A percentile compares a stretch with the other conserved stretches of the same genome.
phyloP scores from a whole-genome alignment of 2,797 vertebrate genomes.

The Clarias platycephalus region DNA sequence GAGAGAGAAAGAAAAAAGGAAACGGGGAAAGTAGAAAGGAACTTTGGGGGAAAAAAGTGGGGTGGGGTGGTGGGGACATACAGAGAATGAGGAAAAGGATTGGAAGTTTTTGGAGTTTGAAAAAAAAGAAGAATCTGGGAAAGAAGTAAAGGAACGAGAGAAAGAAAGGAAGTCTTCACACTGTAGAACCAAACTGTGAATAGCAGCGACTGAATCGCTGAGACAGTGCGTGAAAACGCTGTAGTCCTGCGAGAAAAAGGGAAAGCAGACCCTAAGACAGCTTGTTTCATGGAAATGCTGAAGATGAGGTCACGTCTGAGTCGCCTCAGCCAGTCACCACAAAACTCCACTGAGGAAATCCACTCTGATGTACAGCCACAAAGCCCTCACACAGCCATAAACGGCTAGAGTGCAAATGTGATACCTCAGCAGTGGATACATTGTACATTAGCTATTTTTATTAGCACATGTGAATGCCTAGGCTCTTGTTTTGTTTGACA shows the following conservation, averaged over 20 bases:
- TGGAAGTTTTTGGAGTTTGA: slow-evolving; percentile 44
- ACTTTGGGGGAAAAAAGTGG: slow-evolving; percentile 28
- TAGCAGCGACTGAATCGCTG: slow-evolving; percentile 32
- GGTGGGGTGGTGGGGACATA: background rate
- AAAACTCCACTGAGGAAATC: slow-evolving; percentile 16
- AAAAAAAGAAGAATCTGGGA: slow-evolving; percentile 37
- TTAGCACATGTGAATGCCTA: background rate
- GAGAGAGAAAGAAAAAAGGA: slow-evolving; percentile 42
- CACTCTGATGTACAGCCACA: slow-evolving; percentile 2
- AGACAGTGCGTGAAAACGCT: slow-evolving; percentile 24
- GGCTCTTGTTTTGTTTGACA: background rate
- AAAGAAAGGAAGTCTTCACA: slow-evolving; percentile 51
- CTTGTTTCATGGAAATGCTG: slow-evolving; percentile 22
- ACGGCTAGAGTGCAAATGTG: background rate
- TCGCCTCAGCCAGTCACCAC: background rate
- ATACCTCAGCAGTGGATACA: background rate
- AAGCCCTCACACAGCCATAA: slow-evolving; percentile 10
- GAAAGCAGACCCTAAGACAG: background rate
- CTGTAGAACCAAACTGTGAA: slow-evolving; percentile 45
- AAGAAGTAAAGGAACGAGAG: slow-evolving; percentile 34
- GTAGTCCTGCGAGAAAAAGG: slow-evolving; percentile 11
- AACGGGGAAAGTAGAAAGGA: slow-evolving; percentile 47
- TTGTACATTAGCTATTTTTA: background rate
- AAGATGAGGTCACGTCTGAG: slow-evolving; percentile 34
- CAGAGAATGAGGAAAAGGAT: slow-evolving; percentile 41